Percentiles rank a stretch among this genome's conserved stretches.
These are phyloP conservation scores for Cremastobaeus sp. DNA, from an alignment of 2,888 invertebrate species.

Conservation along the genomic window DNA sequence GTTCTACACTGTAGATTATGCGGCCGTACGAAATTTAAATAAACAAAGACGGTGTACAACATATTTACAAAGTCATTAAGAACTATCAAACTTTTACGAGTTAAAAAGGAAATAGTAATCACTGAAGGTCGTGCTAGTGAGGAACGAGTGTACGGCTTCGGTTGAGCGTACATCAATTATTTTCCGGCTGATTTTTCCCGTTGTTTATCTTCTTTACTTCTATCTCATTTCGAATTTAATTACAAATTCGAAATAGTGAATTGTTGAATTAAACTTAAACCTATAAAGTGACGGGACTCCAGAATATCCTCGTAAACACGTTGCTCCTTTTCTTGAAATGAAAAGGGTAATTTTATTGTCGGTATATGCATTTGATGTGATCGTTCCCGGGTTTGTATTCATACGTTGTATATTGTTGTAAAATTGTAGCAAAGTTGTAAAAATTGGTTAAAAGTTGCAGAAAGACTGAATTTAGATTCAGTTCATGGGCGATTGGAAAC, in stretches of 20 bases:
- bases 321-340: no score
- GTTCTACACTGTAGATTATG: conserved; percentile 63
- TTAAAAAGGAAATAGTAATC: conserved; percentile 51
- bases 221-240: no score
- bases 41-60: conserved; percentile 58
- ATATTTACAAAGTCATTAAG: conserved; percentile 58
- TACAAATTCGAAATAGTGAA: no score
- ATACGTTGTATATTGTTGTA: no score
- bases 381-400: no score
- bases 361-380: no score
- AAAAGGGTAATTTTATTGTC: no score
- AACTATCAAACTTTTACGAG: conserved; percentile 32
- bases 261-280: no score
- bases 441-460: neutral
- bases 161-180: conserved; percentile 26
- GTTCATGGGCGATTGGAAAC: no score
- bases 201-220: neutral
- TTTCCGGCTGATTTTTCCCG: conserved; percentile 14
- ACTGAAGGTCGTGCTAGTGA: conserved; percentile 62
- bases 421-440: neutral
- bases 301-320: no score
- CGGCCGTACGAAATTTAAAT: conserved; percentile 59
- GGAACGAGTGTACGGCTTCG: conserved; percentile 60
- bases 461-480: neutral
- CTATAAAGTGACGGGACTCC: no score